Evolutionary conservation across 2,113 vertebrate genomes (phyloP).

Genomic region (Rhadina sibilatrix): DNA sequence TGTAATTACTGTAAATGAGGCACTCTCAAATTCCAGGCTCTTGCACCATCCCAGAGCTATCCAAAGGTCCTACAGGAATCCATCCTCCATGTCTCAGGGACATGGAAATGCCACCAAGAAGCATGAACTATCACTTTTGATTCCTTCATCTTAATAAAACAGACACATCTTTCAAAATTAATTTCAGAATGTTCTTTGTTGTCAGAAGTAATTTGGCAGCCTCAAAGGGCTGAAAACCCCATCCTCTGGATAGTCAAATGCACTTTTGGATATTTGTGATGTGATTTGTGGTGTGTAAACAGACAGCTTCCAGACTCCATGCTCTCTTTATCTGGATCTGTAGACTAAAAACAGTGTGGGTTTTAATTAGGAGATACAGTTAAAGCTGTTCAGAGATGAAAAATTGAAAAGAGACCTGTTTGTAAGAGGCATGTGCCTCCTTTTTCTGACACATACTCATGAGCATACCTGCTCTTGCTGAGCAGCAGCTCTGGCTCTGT

Average conservation of each 20-base stretch:
- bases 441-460: accelerated
- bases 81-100: background rate
- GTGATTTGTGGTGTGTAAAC: background rate
- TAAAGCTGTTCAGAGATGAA: background rate
- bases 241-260: background rate
- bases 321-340: background rate
- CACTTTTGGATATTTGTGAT: background rate
- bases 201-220: background rate
- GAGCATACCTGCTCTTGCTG: accelerated
- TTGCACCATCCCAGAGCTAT: background rate
- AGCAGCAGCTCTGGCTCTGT: background rate
- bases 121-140: background rate
- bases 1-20: background rate
- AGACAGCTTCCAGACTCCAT: background rate
- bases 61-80: background rate
- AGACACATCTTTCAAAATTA: background rate
- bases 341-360: background rate
- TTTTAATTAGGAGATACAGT: conserved; percentile 25
- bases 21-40: background rate
- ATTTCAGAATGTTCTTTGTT: background rate
- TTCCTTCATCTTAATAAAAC: background rate
- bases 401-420: background rate
- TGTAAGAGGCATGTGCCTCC: background rate
- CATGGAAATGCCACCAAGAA: background rate
- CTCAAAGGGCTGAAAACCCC: background rate